Percentiles rank a stretch among this genome's conserved stretches.
phyloP scores from a whole-genome alignment of 2,888 invertebrate genomes.

The Selenia dentaria region DNA sequence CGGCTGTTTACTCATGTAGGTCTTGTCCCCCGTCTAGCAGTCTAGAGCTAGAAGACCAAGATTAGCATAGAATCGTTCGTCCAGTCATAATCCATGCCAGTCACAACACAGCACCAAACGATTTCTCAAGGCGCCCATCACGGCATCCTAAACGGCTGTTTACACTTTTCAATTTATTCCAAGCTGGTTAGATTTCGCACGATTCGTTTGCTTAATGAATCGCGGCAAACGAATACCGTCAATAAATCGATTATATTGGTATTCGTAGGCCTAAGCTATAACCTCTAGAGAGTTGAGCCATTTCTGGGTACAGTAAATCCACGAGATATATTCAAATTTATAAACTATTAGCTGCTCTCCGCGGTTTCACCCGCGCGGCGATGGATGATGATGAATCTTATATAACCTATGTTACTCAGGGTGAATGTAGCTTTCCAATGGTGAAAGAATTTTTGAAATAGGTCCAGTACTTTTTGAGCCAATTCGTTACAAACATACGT shows the following conservation, averaged over 20 bases:
- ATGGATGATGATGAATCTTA: no score
- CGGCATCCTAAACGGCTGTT: slow-evolving; percentile 26
- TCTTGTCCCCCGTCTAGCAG: not conserved
- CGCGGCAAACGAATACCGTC: slow-evolving; percentile 10
- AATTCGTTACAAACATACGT: no score
- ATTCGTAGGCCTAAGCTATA: not conserved
- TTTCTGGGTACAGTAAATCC: slow-evolving; percentile 12
- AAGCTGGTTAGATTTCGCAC: slow-evolving; percentile 28
- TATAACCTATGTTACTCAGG: no score
- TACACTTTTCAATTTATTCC: slow-evolving; percentile 31
- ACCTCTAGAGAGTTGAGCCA: not conserved
- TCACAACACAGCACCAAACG: slow-evolving; percentile 25
- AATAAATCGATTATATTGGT: slow-evolving; percentile 22
- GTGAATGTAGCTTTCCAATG: no score
- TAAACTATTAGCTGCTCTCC: not conserved
- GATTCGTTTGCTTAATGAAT: slow-evolving; percentile 22
- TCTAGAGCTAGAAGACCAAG: slow-evolving; percentile 19
- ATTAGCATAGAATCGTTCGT: slow-evolving; percentile 27
- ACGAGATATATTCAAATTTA: not conserved
- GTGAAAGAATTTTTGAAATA: no score
- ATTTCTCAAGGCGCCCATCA: slow-evolving; percentile 28
- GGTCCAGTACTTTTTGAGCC: no score
- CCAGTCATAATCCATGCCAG: slow-evolving; percentile 7
- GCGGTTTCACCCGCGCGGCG: no score
- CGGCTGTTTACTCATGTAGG: no score